Evolutionary conservation across 2,797 vertebrate species (phyloP), one percentile per base, ranked within the genome.

Genomic region (Euthynnus affinis): DNA sequence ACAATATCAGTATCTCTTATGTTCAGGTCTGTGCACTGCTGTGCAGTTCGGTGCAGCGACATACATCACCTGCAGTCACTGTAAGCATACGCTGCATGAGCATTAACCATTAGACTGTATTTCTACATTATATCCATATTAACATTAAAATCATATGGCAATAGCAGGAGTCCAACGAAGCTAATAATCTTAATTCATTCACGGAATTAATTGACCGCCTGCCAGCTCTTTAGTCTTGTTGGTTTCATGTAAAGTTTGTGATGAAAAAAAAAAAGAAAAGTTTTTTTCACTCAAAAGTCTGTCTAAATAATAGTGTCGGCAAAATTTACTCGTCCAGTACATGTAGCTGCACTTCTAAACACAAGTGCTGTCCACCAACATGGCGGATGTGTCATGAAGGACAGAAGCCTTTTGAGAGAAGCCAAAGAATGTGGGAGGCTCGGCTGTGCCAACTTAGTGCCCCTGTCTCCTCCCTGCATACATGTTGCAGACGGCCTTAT

Each of bases 401-500:
- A 93, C 87, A 87, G 83, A 82, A 90, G 63, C 79, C 86, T 92
- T 91, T 91, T 78, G 80, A 92, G 58, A 73, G 87, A 64, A 27
- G 88, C 86, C 78, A 87, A 92, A 89, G 87, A 93, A 93, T 91
- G 89, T 71, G 74, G 78, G 80, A 61, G 80, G 74, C 84, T 61
- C 63, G 56, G 37, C 89, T 44, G 90, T 94, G 92, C 93, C 94
- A 95, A 82, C 87, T 85, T 74, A 34, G 78, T 90, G 89, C 78
- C 89, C 78, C 75, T 13, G 79, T 85, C 88, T 91, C 90, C 80
- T 81, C 80, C 79, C 80, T 78, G 87, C 71, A 77, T 84, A 63
- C 82, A 76, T 80, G 84, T 87, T 60, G 79, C 87, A 91, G 88
- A 92, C 93, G 75, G 89, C 25, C 94, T 91, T 95, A 95, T 95